Evolutionary conservation across 2,888 invertebrate genomes (phyloP).

Genomic region (Eubasilissa splendida): DNA sequence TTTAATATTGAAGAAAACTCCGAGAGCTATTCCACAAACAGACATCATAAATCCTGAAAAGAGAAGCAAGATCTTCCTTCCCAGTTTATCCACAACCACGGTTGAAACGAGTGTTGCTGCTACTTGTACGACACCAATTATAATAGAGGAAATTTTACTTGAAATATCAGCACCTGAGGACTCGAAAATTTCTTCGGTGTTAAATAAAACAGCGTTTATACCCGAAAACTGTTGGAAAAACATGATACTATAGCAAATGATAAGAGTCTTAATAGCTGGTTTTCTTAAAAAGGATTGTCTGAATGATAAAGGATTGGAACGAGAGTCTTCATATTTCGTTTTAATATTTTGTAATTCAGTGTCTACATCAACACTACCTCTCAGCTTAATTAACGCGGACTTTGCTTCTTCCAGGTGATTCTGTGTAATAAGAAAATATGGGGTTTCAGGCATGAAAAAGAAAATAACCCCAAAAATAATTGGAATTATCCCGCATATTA

Average conservation of each 20-base stretch:
- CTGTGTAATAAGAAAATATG: slow-evolving; percentile 80
- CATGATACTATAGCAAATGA: slow-evolving; percentile 87
- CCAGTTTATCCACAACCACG: slow-evolving; percentile 85
- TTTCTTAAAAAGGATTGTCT: slow-evolving; percentile 73
- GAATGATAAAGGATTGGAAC: slow-evolving; percentile 73
- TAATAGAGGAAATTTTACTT: slow-evolving; percentile 78
- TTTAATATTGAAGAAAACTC: slow-evolving; percentile 78
- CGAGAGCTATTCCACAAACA: slow-evolving; percentile 79
- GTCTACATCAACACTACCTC: slow-evolving; percentile 80
- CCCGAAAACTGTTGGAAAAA: slow-evolving; percentile 91
- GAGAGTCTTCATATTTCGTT: slow-evolving; percentile 71
- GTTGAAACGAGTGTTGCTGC: slow-evolving; percentile 82
- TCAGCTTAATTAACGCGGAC: slow-evolving; percentile 79
- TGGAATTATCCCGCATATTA: slow-evolving; percentile 78
- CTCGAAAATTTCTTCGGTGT: slow-evolving; percentile 81
- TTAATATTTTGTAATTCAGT: slow-evolving; percentile 77
- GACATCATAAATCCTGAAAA: slow-evolving; percentile 81
- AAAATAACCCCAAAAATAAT: slow-evolving; percentile 80
- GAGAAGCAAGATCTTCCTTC: slow-evolving; percentile 83
- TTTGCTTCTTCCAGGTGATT: slow-evolving; percentile 78
- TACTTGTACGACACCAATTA: slow-evolving; percentile 89
- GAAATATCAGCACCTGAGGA: slow-evolving; percentile 75
- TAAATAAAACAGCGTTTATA: slow-evolving; percentile 88
- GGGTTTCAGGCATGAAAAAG: slow-evolving; percentile 91
- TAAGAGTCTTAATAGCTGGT: slow-evolving; percentile 77